Evolutionary conservation across 2,113 vertebrate species (phyloP).

Genomic region (Chloropsis cyanopogon): DNA sequence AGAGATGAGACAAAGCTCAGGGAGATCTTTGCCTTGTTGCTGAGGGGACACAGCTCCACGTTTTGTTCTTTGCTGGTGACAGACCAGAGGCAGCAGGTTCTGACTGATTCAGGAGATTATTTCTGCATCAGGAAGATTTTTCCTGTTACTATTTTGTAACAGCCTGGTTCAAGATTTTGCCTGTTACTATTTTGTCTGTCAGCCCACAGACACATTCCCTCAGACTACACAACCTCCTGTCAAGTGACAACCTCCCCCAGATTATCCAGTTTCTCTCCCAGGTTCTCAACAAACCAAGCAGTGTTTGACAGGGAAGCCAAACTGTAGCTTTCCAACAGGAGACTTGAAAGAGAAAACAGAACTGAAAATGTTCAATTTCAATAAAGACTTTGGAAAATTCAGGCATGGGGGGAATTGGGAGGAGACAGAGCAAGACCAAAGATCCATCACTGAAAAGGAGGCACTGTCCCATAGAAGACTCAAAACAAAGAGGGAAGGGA

Average conservation of each 20-base stretch:
- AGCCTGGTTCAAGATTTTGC: neutral
- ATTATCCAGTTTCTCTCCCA: neutral
- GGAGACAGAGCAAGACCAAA: neutral
- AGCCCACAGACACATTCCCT: neutral
- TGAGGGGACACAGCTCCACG: neutral
- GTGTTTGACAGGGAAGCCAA: neutral
- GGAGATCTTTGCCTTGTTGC: neutral
- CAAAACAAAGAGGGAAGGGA: neutral
- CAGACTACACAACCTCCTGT: neutral
- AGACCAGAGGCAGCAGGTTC: conserved; percentile 3
- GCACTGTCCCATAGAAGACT: neutral
- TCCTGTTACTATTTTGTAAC: neutral
- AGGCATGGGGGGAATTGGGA: neutral
- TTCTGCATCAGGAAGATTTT: neutral
- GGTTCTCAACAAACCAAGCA: neutral
- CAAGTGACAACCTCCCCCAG: neutral
- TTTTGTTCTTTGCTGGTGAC: neutral
- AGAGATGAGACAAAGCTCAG: conserved; percentile 2
- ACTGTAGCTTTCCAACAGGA: neutral
- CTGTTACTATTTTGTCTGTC: neutral
- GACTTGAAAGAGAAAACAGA: neutral
- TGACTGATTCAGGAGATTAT: neutral
- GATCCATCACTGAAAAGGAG: neutral
- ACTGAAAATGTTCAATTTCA: neutral
- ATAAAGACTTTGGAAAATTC: neutral